phyloP scores from a whole-genome alignment of 2,888 invertebrate species.

The Chymomyza fuscimana region DNA sequence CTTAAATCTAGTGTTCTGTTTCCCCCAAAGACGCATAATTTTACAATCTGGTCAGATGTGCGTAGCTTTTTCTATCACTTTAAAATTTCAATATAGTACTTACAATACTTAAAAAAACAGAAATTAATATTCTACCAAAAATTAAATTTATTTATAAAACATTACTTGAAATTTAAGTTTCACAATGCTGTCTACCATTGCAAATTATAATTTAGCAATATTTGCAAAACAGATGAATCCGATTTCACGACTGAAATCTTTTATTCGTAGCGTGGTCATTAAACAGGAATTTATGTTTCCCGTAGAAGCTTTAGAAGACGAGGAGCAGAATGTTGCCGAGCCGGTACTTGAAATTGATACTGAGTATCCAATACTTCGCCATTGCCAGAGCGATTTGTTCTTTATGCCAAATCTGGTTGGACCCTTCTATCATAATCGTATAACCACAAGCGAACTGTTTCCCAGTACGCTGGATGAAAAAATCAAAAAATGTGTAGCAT shows the following conservation, averaged over 20 bases:
- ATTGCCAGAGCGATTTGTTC: conserved; percentile 41
- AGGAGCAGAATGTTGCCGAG: conserved; percentile 25
- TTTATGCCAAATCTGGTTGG: conserved; percentile 56
- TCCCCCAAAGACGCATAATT: too few species aligned
- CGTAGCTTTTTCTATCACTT: too few species aligned
- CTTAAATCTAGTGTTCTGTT: too few species aligned
- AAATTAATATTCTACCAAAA: too few species aligned
- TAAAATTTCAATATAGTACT: too few species aligned
- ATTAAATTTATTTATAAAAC: too few species aligned
- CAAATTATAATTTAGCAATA: too few species aligned
- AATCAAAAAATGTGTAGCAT: neutral
- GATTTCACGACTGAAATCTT: neutral
- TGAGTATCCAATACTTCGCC: conserved; percentile 34
- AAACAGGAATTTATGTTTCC: neutral
- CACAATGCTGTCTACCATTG: too few species aligned
- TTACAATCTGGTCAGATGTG: too few species aligned
- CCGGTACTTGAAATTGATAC: conserved; percentile 16
- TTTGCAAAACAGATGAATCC: too few species aligned
- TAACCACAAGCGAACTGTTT: conserved; percentile 42
- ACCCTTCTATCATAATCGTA: conserved; percentile 49
- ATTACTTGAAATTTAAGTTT: too few species aligned
- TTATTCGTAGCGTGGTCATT: neutral
- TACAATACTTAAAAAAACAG: too few species aligned
- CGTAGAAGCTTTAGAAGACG: conserved; percentile 34
- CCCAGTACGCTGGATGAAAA: neutral